Conservation (phyloP, 2,797 vertebrate species). For the Acomys russatus region DNA sequence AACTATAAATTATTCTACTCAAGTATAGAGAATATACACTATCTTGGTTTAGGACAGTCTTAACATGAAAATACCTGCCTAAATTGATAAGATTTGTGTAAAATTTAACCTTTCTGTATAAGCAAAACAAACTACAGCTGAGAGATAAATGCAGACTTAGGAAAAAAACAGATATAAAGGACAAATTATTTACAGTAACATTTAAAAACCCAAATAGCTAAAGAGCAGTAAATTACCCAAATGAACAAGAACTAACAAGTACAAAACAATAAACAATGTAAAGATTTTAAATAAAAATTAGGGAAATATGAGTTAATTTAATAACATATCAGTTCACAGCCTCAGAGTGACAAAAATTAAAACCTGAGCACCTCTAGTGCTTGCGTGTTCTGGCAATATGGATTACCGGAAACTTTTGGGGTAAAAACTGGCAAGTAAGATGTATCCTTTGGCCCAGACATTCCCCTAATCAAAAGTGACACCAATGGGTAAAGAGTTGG, state of each 20-base stretch:
- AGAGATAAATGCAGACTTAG: conserved; percentile 4
- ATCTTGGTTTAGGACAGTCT: conserved; percentile 29
- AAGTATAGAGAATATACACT: conserved; percentile 39
- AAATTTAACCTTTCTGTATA: conserved; percentile 59
- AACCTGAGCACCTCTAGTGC: not conserved
- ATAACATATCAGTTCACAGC: conserved; percentile 54
- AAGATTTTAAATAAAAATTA: conserved; percentile 39
- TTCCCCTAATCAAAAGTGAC: conserved; percentile 7
- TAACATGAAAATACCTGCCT: conserved; percentile 30
- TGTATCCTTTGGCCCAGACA: not conserved
- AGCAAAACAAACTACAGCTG: conserved; percentile 20
- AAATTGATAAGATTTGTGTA: conserved; percentile 3
- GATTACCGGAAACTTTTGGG: not conserved
- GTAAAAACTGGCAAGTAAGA: not conserved
- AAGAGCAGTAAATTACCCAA: conserved; percentile 30
- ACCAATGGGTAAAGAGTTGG: not conserved
- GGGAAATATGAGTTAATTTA: conserved; percentile 32
- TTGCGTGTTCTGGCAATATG: not conserved
- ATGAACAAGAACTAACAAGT: conserved; percentile 29
- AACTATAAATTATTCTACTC: conserved; percentile 34
- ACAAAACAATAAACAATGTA: not conserved
- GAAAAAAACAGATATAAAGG: conserved; percentile 61
- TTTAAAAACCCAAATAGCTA: not conserved
- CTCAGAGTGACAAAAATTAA: conserved; percentile 55
- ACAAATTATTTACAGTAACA: conserved; percentile 43